These are phyloP conservation scores for Perognathus longimembris DNA, from an alignment of 2,113 vertebrate genomes.

Conservation along the genomic window DNA sequence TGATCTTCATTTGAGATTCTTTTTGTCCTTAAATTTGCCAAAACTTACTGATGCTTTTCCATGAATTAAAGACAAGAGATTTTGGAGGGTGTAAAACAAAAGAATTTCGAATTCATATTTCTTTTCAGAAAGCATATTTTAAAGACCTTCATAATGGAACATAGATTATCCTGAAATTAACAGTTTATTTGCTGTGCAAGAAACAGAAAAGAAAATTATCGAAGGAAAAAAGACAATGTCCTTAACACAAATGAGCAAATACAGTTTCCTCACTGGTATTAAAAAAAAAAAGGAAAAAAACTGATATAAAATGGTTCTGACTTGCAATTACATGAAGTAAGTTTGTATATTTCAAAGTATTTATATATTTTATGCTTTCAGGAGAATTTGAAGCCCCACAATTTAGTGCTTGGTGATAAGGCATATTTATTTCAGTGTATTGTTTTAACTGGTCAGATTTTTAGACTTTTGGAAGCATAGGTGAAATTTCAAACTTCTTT, in stretches of 20 bases:
- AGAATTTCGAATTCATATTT: conserved; percentile 36
- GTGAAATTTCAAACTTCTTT: conserved; percentile 88
- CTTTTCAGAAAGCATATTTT: not conserved
- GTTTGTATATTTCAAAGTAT: not conserved
- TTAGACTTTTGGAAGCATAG: conserved; percentile 83
- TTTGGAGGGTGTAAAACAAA: not conserved
- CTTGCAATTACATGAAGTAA: conserved; percentile 79
- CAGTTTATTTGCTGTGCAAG: conserved; percentile 56
- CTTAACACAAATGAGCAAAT: conserved; percentile 12
- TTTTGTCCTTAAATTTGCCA: conserved; percentile 63
- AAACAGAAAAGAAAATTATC: not conserved
- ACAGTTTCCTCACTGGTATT: not conserved
- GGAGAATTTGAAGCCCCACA: conserved; percentile 70
- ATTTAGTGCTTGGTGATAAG: conserved; percentile 63
- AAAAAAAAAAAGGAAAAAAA: conserved; percentile 61
- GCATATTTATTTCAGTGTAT: conserved; percentile 64
- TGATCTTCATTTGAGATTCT: conserved; percentile 23
- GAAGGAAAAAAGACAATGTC: not conserved
- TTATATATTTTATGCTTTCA: conserved; percentile 54
- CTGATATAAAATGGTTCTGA: conserved; percentile 59
- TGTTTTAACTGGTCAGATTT: conserved; percentile 84
- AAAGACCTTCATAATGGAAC: not conserved
- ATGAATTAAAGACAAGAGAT: not conserved
- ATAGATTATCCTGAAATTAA: not conserved
- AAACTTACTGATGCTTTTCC: not conserved